These are phyloP conservation scores for Caenorhabditis inopinata DNA, from an alignment of 1,140 invertebrate species.

Conservation along the genomic window DNA sequence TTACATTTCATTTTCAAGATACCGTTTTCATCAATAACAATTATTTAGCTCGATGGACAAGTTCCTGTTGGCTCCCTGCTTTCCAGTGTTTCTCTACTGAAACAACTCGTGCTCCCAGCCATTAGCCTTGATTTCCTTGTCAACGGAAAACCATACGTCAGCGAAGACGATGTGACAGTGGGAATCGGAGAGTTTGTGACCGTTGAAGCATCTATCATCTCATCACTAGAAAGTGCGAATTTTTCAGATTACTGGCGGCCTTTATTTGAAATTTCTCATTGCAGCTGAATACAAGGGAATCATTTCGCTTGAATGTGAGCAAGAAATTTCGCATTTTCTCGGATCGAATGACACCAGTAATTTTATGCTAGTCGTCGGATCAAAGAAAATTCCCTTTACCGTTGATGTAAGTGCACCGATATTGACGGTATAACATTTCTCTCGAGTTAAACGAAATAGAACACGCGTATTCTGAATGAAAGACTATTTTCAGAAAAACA, in stretches of 20 bases:
- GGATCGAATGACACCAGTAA: conserved; percentile 47
- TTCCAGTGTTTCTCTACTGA: conserved; percentile 63
- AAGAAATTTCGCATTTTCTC: conserved; percentile 57
- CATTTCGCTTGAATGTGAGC: conserved; percentile 59
- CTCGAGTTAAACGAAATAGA: too few species aligned
- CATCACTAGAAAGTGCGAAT: conserved; percentile 49
- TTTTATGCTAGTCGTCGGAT: conserved; percentile 51
- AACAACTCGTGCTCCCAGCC: conserved; percentile 62
- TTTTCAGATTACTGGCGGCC: not conserved
- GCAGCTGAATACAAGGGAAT: conserved; percentile 49
- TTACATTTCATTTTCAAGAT: too few species aligned
- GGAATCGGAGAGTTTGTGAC: conserved; percentile 52
- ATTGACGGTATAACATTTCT: too few species aligned
- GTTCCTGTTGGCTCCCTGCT: conserved; percentile 63
- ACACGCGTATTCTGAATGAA: too few species aligned
- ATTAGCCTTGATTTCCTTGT: conserved; percentile 56
- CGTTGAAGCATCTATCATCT: conserved; percentile 47
- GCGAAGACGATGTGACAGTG: conserved; percentile 56
- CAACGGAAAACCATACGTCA: conserved; percentile 52
- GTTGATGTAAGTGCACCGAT: not conserved
- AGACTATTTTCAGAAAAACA: conserved; percentile 19
- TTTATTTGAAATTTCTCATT: not conserved
- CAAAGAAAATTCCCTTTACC: not conserved
- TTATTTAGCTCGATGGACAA: conserved; percentile 55
- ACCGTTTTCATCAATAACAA: too few species aligned